Conservation (phyloP, 2,888 invertebrate genomes). For the Drosophila atripex region DNA sequence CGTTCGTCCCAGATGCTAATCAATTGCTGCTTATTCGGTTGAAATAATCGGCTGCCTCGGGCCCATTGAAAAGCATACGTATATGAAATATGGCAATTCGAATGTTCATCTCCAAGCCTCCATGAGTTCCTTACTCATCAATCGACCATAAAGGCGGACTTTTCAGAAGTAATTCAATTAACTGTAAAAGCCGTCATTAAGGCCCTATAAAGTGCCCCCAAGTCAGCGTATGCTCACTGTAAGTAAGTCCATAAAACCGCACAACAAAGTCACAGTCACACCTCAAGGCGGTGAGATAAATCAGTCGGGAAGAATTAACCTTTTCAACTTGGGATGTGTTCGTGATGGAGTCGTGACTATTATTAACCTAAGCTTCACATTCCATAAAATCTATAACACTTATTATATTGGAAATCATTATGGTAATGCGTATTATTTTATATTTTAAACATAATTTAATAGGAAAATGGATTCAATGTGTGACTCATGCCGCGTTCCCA, state of each 20-base stretch:
- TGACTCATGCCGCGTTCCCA: slow-evolving; percentile 9
- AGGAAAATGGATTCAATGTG: neutral
- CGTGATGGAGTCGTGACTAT: neutral
- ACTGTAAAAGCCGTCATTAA: slow-evolving; percentile 75
- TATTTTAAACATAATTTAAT: neutral
- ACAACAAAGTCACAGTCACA: slow-evolving; percentile 77
- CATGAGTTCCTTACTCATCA: slow-evolving; percentile 47
- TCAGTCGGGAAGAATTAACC: slow-evolving; percentile 48
- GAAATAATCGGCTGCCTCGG: slow-evolving; percentile 3
- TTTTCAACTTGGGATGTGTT: slow-evolving; percentile 9
- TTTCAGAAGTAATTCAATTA: slow-evolving; percentile 71
- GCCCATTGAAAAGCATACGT: slow-evolving; percentile 18
- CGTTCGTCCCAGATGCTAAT: slow-evolving; percentile 52
- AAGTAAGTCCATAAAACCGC: slow-evolving; percentile 57
- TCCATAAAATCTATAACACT: neutral
- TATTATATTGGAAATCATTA: neutral
- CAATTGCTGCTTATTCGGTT: slow-evolving; percentile 41
- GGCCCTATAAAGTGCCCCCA: slow-evolving; percentile 44
- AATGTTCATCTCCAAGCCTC: slow-evolving; percentile 14
- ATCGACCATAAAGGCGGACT: slow-evolving; percentile 28
- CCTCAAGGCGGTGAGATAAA: slow-evolving; percentile 70
- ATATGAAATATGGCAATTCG: slow-evolving; percentile 26
- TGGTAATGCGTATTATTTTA: neutral
- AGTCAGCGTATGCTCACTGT: slow-evolving; percentile 6
- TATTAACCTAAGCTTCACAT: neutral